Base-by-base conservation (phyloP, 1,140 invertebrate species). In the silkworm (Bombyx mori) region DNA sequence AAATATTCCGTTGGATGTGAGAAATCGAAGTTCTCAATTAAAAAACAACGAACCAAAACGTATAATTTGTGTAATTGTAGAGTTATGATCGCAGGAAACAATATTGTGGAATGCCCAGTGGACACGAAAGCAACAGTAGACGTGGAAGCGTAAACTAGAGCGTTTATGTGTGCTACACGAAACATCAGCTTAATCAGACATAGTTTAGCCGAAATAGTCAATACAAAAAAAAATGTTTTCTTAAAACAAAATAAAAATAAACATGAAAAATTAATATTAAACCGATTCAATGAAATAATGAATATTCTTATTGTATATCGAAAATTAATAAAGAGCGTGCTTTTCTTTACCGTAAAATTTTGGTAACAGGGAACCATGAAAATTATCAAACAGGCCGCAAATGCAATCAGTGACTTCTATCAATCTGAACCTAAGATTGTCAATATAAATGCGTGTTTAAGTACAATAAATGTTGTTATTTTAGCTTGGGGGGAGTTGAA, bases 21-120 rank as follows among this genome's bases (percentile, higher is more conserved):
- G 65, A 64, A 59, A 67, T 58, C 54, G 59, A 59, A 54, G 54
- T 51, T 63, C 45, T 52, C 59, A 64, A 67, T 63, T 61, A 67
- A 67, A 56, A 56, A 43, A 56, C 44, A 44, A 53, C 61, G 56
- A 57, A 58, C 47, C 10, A 58, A 35, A 35, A 56, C 57, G 55
- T 52, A 52, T 53, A 61, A 59, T 60, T 59, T 57, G 47, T 64
- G 50, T 61, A 55, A 64, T 62, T 61, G 56, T 56, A n/a, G 44
- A 54, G 54, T 46, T 53, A 52, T 59, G 58, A 64, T 52, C 52
- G 56, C 59, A 62, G 57, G 65, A 67, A 67, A 67, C 58, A 45
- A 57, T 43, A 56, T 50, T 12, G 48, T 44, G 43, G 42, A 59
- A 58, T 60, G 51, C 47, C 49, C 18, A 22, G 7, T 51, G 54